A percentile compares a stretch with the other conserved stretches of the same genome.
These are phyloP conservation scores for Metaphire vulgaris DNA, from an alignment of 1,140 invertebrate genomes.

Conservation along the genomic window DNA sequence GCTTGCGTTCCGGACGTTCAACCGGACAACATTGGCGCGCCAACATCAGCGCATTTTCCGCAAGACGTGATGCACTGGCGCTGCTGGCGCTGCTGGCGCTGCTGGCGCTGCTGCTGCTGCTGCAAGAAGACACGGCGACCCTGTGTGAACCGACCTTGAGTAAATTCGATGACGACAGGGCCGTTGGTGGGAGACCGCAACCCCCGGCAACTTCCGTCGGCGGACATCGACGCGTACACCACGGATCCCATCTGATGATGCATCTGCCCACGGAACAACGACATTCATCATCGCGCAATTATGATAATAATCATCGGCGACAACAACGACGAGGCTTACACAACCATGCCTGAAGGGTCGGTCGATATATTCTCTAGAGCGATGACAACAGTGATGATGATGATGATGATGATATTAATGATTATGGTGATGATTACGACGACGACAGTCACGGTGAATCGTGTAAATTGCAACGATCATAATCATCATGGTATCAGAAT, in stretches of 20 bases:
- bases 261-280: conserved; percentile 14
- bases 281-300: too few relatives aligned
- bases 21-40: too few relatives aligned
- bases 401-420: background rate
- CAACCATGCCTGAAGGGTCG: background rate
- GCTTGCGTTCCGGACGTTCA: too few relatives aligned
- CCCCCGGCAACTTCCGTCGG: conserved; percentile 21
- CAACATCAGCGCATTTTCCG: too few relatives aligned
- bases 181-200: conserved; percentile 15
- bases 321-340: background rate
- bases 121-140: too few relatives aligned
- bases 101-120: too few relatives aligned
- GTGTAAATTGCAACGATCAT: background rate
- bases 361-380: background rate
- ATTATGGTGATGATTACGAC: background rate
- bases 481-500: background rate
- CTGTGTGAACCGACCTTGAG: conserved; percentile 23
- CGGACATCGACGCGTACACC: conserved; percentile 28
- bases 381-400: background rate
- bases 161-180: conserved; percentile 24
- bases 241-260: conserved; percentile 20
- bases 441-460: background rate
- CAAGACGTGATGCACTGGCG: too few relatives aligned
- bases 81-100: too few relatives aligned
- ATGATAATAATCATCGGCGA: background rate